A percentile compares a stretch with the other conserved stretches of the same genome.
phyloP scores from a whole-genome alignment of 2,113 vertebrate species.

The Limanda limanda region DNA sequence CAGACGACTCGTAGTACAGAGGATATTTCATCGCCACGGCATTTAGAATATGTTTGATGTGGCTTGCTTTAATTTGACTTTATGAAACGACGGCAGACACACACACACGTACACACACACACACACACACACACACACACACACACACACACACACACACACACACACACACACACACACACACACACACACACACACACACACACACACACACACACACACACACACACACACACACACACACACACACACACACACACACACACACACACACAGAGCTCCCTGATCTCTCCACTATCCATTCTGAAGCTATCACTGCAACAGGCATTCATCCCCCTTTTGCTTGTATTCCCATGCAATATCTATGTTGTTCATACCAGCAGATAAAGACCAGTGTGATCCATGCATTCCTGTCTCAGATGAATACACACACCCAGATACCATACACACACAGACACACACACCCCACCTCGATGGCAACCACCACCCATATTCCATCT shows the following conservation, averaged over 20 bases:
- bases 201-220: neutral
- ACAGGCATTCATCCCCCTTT: neutral
- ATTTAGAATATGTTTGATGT: slow-evolving; percentile 63
- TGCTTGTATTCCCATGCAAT: slow-evolving; percentile 20
- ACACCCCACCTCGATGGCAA: slow-evolving; percentile 29
- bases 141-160: neutral
- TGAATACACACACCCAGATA: slow-evolving; percentile 20
- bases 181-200: neutral
- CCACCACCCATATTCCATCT: slow-evolving; percentile 55
- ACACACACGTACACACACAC: neutral
- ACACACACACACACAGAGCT: neutral
- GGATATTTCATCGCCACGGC: slow-evolving; percentile 36
- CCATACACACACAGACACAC: neutral
- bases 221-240: neutral
- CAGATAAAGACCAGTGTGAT: slow-evolving; percentile 49
- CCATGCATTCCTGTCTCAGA: slow-evolving; percentile 24
- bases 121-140: neutral
- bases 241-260: neutral
- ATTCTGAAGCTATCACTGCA: slow-evolving; percentile 10
- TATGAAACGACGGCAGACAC: neutral
- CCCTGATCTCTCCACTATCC: slow-evolving; percentile 5
- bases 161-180: neutral
- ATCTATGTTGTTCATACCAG: slow-evolving; percentile 38
- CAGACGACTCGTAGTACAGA: slow-evolving; percentile 21
- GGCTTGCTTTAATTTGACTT: slow-evolving; percentile 50